Conservation (phyloP, 2,888 invertebrate species). For the Carterocephalus palaemon region DNA sequence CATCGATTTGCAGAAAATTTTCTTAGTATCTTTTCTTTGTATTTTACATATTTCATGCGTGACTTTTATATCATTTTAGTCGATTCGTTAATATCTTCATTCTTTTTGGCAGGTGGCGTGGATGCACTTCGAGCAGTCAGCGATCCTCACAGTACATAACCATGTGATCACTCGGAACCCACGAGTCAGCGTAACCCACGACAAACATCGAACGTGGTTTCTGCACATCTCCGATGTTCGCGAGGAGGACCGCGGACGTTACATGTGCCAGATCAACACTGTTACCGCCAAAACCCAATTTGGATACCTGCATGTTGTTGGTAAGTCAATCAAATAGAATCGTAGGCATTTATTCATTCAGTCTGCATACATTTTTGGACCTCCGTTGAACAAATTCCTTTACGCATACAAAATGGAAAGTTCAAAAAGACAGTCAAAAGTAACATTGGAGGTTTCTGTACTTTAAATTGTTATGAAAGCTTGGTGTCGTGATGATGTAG, state of each 20-base stretch:
- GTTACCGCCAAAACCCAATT: conserved; percentile 95
- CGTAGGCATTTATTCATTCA: too few relatives aligned
- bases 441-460: too few relatives aligned
- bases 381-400: too few relatives aligned
- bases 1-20: too few relatives aligned
- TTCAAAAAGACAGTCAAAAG: too few relatives aligned
- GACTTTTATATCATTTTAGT: conserved; percentile 36
- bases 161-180: conserved; percentile 96
- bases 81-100: neutral
- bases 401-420: too few relatives aligned
- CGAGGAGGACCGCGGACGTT: conserved; percentile 93
- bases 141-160: conserved; percentile 94
- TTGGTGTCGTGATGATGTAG: too few relatives aligned
- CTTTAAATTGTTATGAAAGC: too few relatives aligned
- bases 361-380: too few relatives aligned
- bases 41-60: neutral
- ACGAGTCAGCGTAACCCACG: conserved; percentile 93
- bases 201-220: conserved; percentile 95
- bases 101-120: conserved; percentile 95
- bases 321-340: too few relatives aligned
- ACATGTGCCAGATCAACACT: conserved; percentile 97
- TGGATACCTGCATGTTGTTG: conserved; percentile 94
- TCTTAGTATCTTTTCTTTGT: too few relatives aligned
- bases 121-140: conserved; percentile 97
- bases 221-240: conserved; percentile 95